Conservation (phyloP, 2,797 vertebrate species). For the Merluccius polli region DNA sequence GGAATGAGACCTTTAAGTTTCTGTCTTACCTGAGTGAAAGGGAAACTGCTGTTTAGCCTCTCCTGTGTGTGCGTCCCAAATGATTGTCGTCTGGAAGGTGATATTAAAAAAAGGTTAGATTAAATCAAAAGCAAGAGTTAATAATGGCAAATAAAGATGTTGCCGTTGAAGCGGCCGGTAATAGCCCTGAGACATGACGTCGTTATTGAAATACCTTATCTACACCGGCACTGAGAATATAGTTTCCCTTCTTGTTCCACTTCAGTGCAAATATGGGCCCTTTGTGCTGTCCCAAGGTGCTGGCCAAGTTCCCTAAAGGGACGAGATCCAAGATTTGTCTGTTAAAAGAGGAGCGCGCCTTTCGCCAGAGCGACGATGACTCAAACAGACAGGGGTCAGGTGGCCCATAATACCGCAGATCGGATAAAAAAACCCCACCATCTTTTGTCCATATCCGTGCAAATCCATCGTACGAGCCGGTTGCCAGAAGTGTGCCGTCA, state of each 20-base stretch:
- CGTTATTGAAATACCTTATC: conserved; percentile 82
- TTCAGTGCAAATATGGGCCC: conserved; percentile 98
- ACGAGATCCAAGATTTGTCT: conserved; percentile 36
- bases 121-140: background rate
- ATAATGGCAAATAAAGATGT: background rate
- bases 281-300: conserved; percentile 97
- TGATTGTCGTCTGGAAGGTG: conserved; percentile 87
- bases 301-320: conserved; percentile 89
- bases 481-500: conserved; percentile 93
- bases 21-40: conserved; percentile 91
- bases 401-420: background rate
- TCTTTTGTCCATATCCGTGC: conserved; percentile 98
- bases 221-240: conserved; percentile 94
- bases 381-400: conserved; percentile 9
- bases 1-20: too few relatives aligned
- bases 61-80: conserved; percentile 95
- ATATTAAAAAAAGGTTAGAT: conserved; percentile 4
- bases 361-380: conserved; percentile 5
- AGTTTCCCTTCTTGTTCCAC: conserved; percentile 98
- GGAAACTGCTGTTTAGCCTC: conserved; percentile 97
- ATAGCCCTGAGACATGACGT: background rate
- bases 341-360: conserved; percentile 27
- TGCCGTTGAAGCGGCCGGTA: background rate
- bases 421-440: conserved; percentile 69
- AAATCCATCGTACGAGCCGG: conserved; percentile 94